Base-by-base conservation (phyloP, 2,888 invertebrate species). In the Prenolepis imparis region DNA sequence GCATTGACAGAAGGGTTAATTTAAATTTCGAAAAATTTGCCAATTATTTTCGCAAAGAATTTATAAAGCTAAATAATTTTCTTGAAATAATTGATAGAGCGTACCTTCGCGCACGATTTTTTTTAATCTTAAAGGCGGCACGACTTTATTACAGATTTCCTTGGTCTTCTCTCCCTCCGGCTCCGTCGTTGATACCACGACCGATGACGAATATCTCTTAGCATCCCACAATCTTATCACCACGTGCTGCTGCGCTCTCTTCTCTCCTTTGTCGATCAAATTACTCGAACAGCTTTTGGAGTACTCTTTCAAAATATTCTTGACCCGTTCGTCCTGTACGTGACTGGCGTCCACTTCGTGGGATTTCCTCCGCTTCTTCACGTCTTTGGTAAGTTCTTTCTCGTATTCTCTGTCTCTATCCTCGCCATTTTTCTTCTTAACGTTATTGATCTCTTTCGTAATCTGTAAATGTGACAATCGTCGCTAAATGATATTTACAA, bases 91-190 rank as follows among this genome's bases (percentile, higher is more conserved):
- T 32, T 57, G n/a, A 64, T n/a, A n/a, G 21, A 32, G 15, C 8
- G 70, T 82, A 84, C 89, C 77, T 85, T 85, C 75, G 2, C 86
- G 83, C 4, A 82, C 75, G 9, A 93, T 68, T 81, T 94, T 94
- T 83, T 93, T 94, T 41, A 94, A 52, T 52, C 92, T 86, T 74
- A 94, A 88, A 0, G 94, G 94, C 0, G 94, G 94, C 52, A 94
- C 93, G 15, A 91, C 85, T 85, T 92, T 93, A 3, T 86, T 84
- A 0, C 64, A 48, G 3, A 1, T 48, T 0, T 85, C 78, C 39
- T 83, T 84, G 15, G 72, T 66, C 15, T 80, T 87, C 39, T 68
- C 72, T n/a, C 11, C 18, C 6, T 39, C 21, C 2, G 64, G 28
- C n/a, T 83, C 64, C 2, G 75, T 80, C 0, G 84, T 83, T 4